Evolutionary conservation across 1,140 invertebrate genomes (phyloP), one percentile per base, ranked within the genome.

Genomic region (Drosophila bifasciata): DNA sequence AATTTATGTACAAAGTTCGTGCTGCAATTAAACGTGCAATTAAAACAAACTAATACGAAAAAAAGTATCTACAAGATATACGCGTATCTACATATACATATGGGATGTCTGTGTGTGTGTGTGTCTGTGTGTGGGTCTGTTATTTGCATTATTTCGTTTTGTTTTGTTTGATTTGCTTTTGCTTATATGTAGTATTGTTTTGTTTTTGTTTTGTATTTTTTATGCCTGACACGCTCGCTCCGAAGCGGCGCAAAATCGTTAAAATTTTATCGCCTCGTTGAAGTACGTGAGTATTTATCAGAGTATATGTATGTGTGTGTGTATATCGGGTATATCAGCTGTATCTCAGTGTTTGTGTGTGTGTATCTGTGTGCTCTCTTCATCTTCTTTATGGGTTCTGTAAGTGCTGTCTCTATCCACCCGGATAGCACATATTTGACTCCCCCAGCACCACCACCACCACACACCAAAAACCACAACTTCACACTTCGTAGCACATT

Each of bases 1-100:
- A 79, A 89, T 86, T 86, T 86, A 86, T 86, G 83, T 86, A 86
- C 83, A 86, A 86, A 86, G 79, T 79, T 78, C 84, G 83, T 86
- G 83, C 74, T 77, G 77, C 73, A 81, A 81, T 86, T 86, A 77
- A 88, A 78, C 73, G 83, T 76, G 60, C 70, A 64, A 63, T 75
- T 78, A 79, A 78, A 66, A n/a, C n/a, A 43, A 60, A 73, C 79
- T 78, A 59, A 76, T 58, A 58, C 57, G 48, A 52, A 61, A 75
- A 75, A 58, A 66, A 48, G 66, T 76, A 76, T 76, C 74, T 76
- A 76, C 72, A 76, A 76, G 74, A 70, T 76, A 84, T 84, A 13
- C 32, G 32, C 32, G 32, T 13, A 36, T 36, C 32, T 36, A 13
- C 32, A 79, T 79, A 39, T 36, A 13, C 32, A 79, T 79, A 43